A percentile compares a stretch with the other conserved stretches of the same genome.
Evolutionary conservation across 2,797 vertebrate genomes (phyloP).

Genomic region (Cirrhinus mrigala): DNA sequence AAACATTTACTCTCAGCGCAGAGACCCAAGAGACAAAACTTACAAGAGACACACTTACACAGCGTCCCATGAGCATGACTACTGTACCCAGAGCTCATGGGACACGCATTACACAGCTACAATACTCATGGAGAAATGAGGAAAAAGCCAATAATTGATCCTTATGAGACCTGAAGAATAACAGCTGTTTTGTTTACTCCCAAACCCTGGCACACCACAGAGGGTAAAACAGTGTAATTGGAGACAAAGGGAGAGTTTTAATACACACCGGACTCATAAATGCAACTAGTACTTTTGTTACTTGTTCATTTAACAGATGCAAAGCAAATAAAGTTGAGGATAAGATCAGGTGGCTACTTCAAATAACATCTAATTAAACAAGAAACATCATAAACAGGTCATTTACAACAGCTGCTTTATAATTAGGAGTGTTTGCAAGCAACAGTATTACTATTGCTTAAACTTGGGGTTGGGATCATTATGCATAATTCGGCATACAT

Average conservation of each 20-base stretch:
- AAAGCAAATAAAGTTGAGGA: conserved; percentile 17
- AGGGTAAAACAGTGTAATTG: conserved; percentile 53
- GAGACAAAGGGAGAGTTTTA: conserved; percentile 34
- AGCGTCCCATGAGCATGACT: conserved; percentile 21
- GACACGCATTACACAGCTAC: background rate
- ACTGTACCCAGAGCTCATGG: background rate
- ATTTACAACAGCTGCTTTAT: conserved; percentile 10
- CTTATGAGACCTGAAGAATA: conserved; percentile 53
- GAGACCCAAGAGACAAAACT: conserved; percentile 8
- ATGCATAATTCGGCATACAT: background rate
- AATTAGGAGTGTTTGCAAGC: background rate
- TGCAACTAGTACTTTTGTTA: conserved; percentile 39
- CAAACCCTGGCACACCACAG: conserved; percentile 2
- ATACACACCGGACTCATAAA: conserved; percentile 47
- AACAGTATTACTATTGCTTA: background rate
- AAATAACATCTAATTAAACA: conserved; percentile 27
- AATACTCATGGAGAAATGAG: conserved; percentile 50
- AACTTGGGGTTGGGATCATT: background rate
- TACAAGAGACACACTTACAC: background rate
- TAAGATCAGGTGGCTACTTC: conserved; percentile 51
- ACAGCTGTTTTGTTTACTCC: conserved; percentile 52
- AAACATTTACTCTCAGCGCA: conserved; percentile 44
- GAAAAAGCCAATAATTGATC: conserved; percentile 57
- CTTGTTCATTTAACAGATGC: conserved; percentile 45
- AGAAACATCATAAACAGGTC: conserved; percentile 3